Base-by-base conservation (phyloP, 1,140 invertebrate genomes). In the Daktulosphaira vitifoliae region DNA sequence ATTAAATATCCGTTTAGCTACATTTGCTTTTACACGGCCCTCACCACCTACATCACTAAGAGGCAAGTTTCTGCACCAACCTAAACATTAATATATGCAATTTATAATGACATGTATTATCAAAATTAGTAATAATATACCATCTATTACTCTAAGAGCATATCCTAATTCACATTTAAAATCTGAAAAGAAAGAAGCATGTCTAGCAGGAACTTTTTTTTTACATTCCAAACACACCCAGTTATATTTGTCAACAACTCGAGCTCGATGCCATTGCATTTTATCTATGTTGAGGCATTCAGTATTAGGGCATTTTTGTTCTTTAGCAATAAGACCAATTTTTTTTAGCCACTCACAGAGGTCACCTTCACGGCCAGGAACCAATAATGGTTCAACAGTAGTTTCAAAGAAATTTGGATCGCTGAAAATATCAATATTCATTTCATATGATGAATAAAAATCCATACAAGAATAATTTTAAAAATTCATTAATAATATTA, bases 291-390 rank as follows among this genome's bases (percentile, higher is more conserved):
- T 69, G 2, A 48, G 25, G 52, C 72, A 73, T 22, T 70, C 68
- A 9, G 68, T 29, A 23, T 70, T 71, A 1, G 68, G 54, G 62
- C 72, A 73, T 53, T 70, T 70, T 42, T 69, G 56, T 5, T 71
- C 68, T 22, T 68, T 66, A 2, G 68, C 49, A 16, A 73, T 49
- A 2, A 73, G 65, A 9, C 70, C 70, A 23, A 71, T 71, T 22
- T 71, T 69, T 69, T 73, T 73, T 39, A 73, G 50, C 72, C 72
- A 73, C n/a, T 72, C 70, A 46, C 71, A 72, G 6, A 73, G 59
- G 53, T 73, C 71, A 9, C 68, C 72, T 65, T 73, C 72, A 54
- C 70, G 69, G 13, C 72, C 72, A 11, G 69, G 67, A 18, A 48
- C 64, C 11, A 73, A 52, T 62, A 73, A 54, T 22, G 72, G 72